These are phyloP conservation scores for Acropora yongei DNA, from an alignment of 64 coral and sea anemone species.

Conservation along the genomic window DNA sequence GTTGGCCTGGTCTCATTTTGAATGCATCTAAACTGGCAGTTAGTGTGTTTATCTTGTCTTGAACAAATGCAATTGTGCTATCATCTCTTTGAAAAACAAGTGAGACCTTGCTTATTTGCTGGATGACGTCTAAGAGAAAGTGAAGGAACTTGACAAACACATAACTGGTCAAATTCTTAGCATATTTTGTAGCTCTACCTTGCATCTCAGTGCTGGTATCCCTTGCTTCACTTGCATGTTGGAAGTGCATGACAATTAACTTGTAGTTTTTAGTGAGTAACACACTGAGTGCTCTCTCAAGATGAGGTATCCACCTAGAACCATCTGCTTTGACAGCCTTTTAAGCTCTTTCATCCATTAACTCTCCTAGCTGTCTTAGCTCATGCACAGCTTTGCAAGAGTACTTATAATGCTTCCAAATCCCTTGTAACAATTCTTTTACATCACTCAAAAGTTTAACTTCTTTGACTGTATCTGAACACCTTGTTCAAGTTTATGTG, in stretches of 20 bases:
- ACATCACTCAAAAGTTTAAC: not conserved
- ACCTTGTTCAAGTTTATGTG: not conserved
- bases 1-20: constrained; percentile 12
- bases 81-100: constrained; percentile 48
- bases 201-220: constrained; percentile 35
- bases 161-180: no score
- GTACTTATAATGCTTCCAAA: constrained; percentile 57
- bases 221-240: constrained; percentile 45
- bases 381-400: constrained; percentile 42
- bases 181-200: constrained; percentile 43
- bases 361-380: constrained; percentile 41
- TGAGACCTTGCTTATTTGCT: constrained; percentile 42
- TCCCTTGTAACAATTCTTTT: constrained; percentile 29
- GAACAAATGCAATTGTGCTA: constrained; percentile 21
- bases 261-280: constrained; percentile 19
- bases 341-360: constrained; percentile 22
- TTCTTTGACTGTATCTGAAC: constrained; percentile 24
- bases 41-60: constrained; percentile 57
- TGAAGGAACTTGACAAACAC: constrained; percentile 7
- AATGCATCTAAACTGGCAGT: constrained; percentile 35
- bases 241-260: constrained; percentile 37
- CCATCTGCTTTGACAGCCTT: constrained; percentile 47
- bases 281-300: constrained; percentile 19
- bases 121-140: constrained; percentile 6
- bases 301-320: constrained; percentile 38